Percentiles rank a stretch among this genome's conserved stretches.
These are phyloP conservation scores for Diarsia mendica DNA, from an alignment of 2,888 invertebrate species.

Conservation along the genomic window DNA sequence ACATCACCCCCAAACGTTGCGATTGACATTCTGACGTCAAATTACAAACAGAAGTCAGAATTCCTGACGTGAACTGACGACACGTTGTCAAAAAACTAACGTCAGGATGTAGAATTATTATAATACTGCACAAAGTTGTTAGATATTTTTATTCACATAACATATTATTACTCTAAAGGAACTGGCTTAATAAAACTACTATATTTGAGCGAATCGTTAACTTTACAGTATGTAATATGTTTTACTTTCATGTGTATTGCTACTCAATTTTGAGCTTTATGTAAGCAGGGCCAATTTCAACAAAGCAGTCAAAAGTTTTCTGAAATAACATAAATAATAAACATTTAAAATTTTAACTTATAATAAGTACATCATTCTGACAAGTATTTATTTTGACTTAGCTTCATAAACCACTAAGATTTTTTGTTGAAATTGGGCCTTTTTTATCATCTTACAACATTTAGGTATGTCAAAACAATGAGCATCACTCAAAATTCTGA, in stretches of 20 bases:
- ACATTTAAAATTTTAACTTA: constrained; percentile 55
- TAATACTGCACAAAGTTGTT: constrained; percentile 59
- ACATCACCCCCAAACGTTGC: constrained; percentile 7
- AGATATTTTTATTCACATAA: constrained; percentile 60
- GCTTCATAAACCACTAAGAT: constrained; percentile 19
- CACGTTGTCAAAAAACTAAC: constrained; percentile 18
- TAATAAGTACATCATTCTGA: constrained; percentile 42
- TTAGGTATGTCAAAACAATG: constrained; percentile 35
- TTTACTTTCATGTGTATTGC: constrained; percentile 53
- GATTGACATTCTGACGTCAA: constrained; percentile 19
- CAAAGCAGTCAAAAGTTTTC: constrained; percentile 40
- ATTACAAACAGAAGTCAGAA: constrained; percentile 7
- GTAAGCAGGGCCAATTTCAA: constrained; percentile 42
- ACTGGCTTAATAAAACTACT: constrained; percentile 83
- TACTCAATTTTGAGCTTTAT: constrained; percentile 59
- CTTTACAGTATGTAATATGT: constrained; percentile 53
- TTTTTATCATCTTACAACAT: constrained; percentile 28
- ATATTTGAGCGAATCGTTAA: constrained; percentile 80
- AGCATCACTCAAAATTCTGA: constrained; percentile 46
- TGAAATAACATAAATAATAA: constrained; percentile 58
- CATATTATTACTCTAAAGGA: constrained; percentile 82
- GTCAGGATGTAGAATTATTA: constrained; percentile 40
- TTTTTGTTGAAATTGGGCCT: constrained; percentile 46
- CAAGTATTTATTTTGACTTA: constrained; percentile 56
- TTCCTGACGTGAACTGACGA: constrained; percentile 15